Evolutionary conservation across 2,113 vertebrate genomes (phyloP), one percentile per base, ranked within the genome.

Genomic region (Procavia capensis): DNA sequence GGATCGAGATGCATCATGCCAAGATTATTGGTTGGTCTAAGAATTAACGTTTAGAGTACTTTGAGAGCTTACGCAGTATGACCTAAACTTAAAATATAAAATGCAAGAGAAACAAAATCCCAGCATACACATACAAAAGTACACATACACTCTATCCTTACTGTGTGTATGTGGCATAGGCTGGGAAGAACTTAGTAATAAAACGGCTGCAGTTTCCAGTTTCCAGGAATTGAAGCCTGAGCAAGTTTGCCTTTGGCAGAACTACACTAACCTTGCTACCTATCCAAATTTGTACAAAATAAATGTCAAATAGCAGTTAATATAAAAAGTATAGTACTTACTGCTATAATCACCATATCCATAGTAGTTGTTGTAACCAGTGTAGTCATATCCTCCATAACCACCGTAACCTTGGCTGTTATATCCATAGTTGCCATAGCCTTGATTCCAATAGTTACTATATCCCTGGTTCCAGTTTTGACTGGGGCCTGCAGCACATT

Each of bases 301-400:
- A 96, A 96, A 96, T 98, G 95, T 70, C 29, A 96, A 94, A 97
- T 98, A 97, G 89, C 97, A 96, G 88, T 94, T 95, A 90, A 91
- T 90, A 29, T 85, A 96, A 87, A 61, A 79, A 97, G 93, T 82
- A 98, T 94, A 96, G 95, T 98, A 99, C 99, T 99, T 98, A 99
- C 99, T 99, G 99, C 99, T 99, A 99, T 99, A 99, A 98, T 99
- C 99, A 98, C 99, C 99, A 98, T 99, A 99, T 98, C 99, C 99
- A 96, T 99, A 99, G 98, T 99, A 99, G 99, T 99, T 99, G 99
- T 99, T 99, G 99, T 99, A 99, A 98, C 99, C 99, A 97, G 99
- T 98, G 98, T 99, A 99, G 98, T 99, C 99, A 97, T 99, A 99
- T 98, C 99, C 99, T 97, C 99, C 99, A 92, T 99, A 99, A 95